These are phyloP conservation scores for Pseudococcus viburni DNA, from an alignment of 2,888 invertebrate species.

Conservation along the genomic window DNA sequence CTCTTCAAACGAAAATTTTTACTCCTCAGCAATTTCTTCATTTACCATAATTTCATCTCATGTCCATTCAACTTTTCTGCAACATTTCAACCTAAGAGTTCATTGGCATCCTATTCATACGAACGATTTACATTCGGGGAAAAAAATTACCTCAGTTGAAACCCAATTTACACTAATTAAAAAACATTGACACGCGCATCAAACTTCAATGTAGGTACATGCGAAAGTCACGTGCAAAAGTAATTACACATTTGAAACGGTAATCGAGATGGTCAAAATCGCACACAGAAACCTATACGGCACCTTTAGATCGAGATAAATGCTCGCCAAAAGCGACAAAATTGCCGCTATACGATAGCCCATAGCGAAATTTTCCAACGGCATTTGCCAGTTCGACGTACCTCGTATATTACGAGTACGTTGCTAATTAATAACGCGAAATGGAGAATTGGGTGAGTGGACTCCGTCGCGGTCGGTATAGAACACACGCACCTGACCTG, in stretches of 20 bases:
- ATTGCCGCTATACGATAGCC: not conserved
- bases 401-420: no score
- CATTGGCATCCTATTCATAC: no score
- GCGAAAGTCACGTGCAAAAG: conserved; percentile 18
- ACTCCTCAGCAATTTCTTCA: no score
- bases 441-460: not conserved
- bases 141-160: no score
- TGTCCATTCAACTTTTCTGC: no score
- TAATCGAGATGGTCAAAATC: not conserved
- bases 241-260: conserved; percentile 11
- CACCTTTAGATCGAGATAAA: not conserved
- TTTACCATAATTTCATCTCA: no score
- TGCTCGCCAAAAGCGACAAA: not conserved
- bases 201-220: not conserved
- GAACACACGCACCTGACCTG: conserved; percentile 35
- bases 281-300: not conserved
- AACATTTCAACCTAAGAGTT: no score
- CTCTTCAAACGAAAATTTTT: no score
- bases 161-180: not conserved
- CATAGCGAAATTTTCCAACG: not conserved
- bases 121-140: no score
- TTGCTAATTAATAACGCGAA: not conserved
- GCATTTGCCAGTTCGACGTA: not conserved
- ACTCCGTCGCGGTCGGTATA: not conserved
- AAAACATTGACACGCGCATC: conserved; percentile 7